Conservation (phyloP, 37 sponge, comb jelly and placozoan species). For the Halisarca cf. caerulea region DNA sequence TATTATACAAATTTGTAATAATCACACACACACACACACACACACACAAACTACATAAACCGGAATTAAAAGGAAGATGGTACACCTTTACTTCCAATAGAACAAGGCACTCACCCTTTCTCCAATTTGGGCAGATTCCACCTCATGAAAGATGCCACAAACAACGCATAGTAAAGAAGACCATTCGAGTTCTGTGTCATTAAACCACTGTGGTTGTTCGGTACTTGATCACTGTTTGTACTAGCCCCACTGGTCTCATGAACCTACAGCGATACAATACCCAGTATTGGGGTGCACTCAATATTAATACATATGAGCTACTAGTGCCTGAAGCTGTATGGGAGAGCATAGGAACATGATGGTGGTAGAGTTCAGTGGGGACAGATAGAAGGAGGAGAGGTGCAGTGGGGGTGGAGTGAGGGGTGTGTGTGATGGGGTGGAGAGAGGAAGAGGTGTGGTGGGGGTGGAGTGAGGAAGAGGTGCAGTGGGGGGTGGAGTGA, state of each 20-base stretch:
- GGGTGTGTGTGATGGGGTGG: neutral
- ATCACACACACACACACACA: conserved; percentile 18
- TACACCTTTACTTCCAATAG: neutral
- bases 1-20: too few species aligned
- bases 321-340: too few species aligned
- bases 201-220: neutral
- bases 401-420: neutral
- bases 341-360: too few species aligned
- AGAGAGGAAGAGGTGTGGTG: neutral
- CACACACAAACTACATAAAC: neutral
- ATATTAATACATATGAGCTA: too few species aligned
- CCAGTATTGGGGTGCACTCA: too few species aligned
- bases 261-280: too few species aligned
- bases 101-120: conserved; percentile 26
- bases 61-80: neutral
- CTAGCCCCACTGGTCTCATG: too few species aligned
- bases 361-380: neutral
- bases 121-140: conserved; percentile 58
- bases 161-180: conserved; percentile 61
- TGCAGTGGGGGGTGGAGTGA: neutral
- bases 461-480: neutral
- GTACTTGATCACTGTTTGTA: neutral
- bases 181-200: conserved; percentile 19
- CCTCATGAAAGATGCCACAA: conserved; percentile 48
- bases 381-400: neutral